These are phyloP conservation scores for Dolomedes plantarius DNA, from an alignment of 2,888 invertebrate genomes.

Conservation along the genomic window DNA sequence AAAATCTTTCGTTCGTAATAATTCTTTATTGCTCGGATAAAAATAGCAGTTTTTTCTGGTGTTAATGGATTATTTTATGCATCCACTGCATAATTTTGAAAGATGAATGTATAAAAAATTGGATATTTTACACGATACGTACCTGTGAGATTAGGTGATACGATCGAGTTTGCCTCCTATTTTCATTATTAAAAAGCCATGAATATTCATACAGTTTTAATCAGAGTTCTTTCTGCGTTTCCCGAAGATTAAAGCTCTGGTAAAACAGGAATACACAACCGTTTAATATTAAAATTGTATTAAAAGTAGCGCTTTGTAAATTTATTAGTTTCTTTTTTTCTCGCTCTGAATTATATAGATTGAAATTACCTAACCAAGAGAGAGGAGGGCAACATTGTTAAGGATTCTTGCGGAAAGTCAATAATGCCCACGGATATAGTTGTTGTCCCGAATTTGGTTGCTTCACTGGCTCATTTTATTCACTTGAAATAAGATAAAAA, in stretches of 20 bases:
- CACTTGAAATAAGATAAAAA: no score
- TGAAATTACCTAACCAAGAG: no score
- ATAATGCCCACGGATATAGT: no score
- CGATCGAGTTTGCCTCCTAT: constrained; percentile 23
- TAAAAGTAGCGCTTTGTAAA: background rate
- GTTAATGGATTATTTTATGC: constrained; percentile 70
- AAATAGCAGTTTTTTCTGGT: constrained; percentile 52
- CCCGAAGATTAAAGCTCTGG: background rate
- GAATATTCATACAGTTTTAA: constrained; percentile 67
- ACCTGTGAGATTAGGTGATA: constrained; percentile 44
- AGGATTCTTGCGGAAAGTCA: no score
- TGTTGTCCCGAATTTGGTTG: no score
- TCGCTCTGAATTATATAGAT: no score
- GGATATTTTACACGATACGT: constrained; percentile 43
- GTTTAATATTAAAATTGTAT: constrained; percentile 7
- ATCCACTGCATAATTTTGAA: constrained; percentile 60
- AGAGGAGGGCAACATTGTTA: no score
- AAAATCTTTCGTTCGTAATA: constrained; percentile 65
- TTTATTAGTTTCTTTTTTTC: background rate
- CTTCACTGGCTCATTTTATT: no score
- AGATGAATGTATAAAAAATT: constrained; percentile 20
- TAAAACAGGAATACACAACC: constrained; percentile 10
- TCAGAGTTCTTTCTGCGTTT: constrained; percentile 35
- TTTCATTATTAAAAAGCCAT: constrained; percentile 44
- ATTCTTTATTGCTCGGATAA: constrained; percentile 66